These are phyloP conservation scores for Caretta caretta DNA, from an alignment of 2,113 vertebrate genomes.

Conservation along the genomic window DNA sequence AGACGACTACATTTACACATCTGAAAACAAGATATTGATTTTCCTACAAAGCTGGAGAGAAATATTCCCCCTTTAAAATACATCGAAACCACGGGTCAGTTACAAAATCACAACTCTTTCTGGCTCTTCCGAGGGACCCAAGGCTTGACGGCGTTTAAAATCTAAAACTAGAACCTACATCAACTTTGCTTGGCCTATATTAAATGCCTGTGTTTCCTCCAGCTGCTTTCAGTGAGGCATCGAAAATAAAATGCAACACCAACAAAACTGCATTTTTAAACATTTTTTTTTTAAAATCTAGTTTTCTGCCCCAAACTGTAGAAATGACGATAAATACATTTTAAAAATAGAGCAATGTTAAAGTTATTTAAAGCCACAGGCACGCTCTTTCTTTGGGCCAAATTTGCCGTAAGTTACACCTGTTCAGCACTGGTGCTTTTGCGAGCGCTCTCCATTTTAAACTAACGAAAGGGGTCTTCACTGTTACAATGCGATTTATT, in stretches of 20 bases:
- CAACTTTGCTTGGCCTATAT: conserved; percentile 43
- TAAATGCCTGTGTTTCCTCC: conserved; percentile 21
- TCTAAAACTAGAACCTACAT: conserved; percentile 34
- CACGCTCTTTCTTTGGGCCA: neutral
- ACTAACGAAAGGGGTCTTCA: neutral
- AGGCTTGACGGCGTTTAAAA: neutral
- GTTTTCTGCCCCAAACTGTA: neutral
- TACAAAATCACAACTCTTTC: fast-evolving
- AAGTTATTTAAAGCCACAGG: neutral
- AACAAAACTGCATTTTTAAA: neutral
- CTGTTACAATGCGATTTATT: neutral
- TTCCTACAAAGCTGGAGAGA: conserved; percentile 73
- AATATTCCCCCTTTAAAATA: conserved; percentile 67
- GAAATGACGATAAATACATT: conserved; percentile 8
- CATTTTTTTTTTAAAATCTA: neutral
- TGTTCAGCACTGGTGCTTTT: neutral
- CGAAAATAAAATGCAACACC: conserved; percentile 31
- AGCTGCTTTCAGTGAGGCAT: conserved; percentile 51
- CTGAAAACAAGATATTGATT: conserved; percentile 88
- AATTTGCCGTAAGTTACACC: neutral
- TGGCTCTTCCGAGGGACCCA: neutral
- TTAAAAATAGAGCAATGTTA: neutral
- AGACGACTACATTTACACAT: conserved; percentile 83
- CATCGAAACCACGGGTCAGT: conserved; percentile 36
- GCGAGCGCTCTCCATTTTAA: neutral